Evolutionary conservation across 2,888 invertebrate genomes (phyloP), one percentile per base, ranked within the genome.

Genomic region (Eulithis prunata): DNA sequence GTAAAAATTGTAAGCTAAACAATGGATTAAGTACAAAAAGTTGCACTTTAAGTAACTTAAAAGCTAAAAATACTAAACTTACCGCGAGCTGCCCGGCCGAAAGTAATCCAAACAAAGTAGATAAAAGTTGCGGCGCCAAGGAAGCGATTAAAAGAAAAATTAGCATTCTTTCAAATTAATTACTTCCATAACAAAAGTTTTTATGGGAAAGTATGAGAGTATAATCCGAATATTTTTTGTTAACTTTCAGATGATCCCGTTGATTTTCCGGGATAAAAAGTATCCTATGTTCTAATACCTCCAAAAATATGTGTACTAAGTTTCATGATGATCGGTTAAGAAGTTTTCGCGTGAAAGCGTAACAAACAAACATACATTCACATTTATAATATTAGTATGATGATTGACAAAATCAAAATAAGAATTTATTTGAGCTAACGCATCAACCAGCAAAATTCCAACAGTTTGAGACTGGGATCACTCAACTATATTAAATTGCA

Each of bases 101-200:
- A 91, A 90, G 87, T 89, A 91, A 90, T 91, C 90, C 90, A 86
- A 91, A 91, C 89, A 90, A 90, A 90, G 90, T 89, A 90, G 90
- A 90, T 90, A 90, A 91, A 91, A 92, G 89, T 92, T 89, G 88
- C 83, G 85, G 84, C 84, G 86, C 87, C 86, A 87, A 89, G 87
- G 88, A 88, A 90, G 90, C 89, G 89, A 91, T 90, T 90, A 89
- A 90, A 91, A 88, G 89, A 90, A 89, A 92, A 91, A 91, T 91
- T 91, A 82, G 87, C 91, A 91, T 90, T 91, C 91, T 90, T 89
- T 85, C 84, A 87, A 90, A 91, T 91, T 91, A 92, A 91, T 91
- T 92, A 90, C 88, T 85, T 85, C 82, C 85, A 84, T 88, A 90
- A 87, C 85, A 87, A 90, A 89, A 88, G 85, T 85, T 89, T 88